Base-by-base conservation (phyloP, 2,888 invertebrate species). In the Zygothrica quintamaculata region DNA sequence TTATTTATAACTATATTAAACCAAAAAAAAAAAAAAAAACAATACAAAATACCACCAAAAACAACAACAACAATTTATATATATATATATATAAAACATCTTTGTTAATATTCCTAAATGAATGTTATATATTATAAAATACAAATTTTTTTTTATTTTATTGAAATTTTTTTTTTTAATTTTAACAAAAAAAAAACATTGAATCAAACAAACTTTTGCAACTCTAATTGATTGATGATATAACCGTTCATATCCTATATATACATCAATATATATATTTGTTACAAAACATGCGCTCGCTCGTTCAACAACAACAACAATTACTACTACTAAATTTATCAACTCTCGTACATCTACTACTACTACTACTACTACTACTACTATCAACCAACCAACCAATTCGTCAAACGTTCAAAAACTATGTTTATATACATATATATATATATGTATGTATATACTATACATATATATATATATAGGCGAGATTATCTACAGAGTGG, bases 401-500 rank as follows among this genome's bases (percentile, higher is more conserved):
- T 76, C 25, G 76, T 46, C 55, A 64, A 77, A 56, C 67, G 43
- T 61, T 47, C 52, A 43, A 72, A 34, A n/a, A n/a, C n/a, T n/a
- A n/a, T n/a, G n/a, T n/a, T n/a, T n/a, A n/a, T 55, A 56, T 59
- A 68, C 36, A 31, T 44, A 59, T 53, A 52, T 53, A 64, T 52
- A 51, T 37, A 33, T 70, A 59, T 53, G n/a, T n/a, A n/a, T 33
- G 39, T 29, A 46, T 64, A 33, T 46, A 61, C 57, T 55, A 56
- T 59, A 68, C 36, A 31, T 44, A 59, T 53, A 52, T 53, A 64
- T 52, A 51, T 37, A 33, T 70, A 59, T 53, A 93, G 95, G 95
- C 93, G 96, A 96, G 94, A 96, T 96, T 94, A 95, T 96, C 95
- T 96, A 95, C 94, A 95, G 96, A 93, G 96, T 96, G 94, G 95